Base-by-base conservation (phyloP, 1,140 invertebrate species). In the Chlorops oryzae region DNA sequence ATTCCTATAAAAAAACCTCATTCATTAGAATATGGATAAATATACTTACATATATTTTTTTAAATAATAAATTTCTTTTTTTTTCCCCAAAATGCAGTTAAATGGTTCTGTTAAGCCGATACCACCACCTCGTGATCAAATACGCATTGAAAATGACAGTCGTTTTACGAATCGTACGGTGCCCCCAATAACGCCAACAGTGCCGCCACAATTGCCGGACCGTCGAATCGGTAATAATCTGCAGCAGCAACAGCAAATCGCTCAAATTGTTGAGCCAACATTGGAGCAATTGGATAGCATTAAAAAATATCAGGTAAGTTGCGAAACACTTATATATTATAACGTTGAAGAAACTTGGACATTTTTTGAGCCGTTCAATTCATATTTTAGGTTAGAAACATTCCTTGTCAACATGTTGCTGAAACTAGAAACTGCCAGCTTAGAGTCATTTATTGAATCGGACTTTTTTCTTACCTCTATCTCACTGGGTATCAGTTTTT, bases 251-350 rank as follows among this genome's bases (percentile, higher is more conserved):
- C 75, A 40, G 68, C 77, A 42, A 72, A 73, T 76, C 53, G 72
- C 74, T 40, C 71, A 70, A 49, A 65, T 70, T 47, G 70, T 73
- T 32, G 83, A 86, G 57, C 85, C 85, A 18, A 88, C 86, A 43
- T 79, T 84, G 56, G 89, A 93, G 58, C 88, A 95, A 71, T 75
- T 93, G 62, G 86, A 92, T 59, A 87, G 89, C 65, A 92, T 95
- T 68, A 85, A 84, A 59, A 92, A 92, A 72, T 92, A 88, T 74
- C 87, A 92, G 82, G 89, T 92, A 58, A 76, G 79, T 73, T 2
- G n/a, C n/a, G n/a, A n/a, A n/a, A n/a, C n/a, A n/a, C n/a, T n/a
- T n/a, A n/a, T n/a, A n/a, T n/a, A n/a, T n/a, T n/a, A n/a, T n/a
- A n/a, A n/a, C 10, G 2, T 13, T 9, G 13, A 38, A 15, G 28